phyloP scores from a whole-genome alignment of 2,113 vertebrate genomes.

The Acrocephalus arundinaceus region DNA sequence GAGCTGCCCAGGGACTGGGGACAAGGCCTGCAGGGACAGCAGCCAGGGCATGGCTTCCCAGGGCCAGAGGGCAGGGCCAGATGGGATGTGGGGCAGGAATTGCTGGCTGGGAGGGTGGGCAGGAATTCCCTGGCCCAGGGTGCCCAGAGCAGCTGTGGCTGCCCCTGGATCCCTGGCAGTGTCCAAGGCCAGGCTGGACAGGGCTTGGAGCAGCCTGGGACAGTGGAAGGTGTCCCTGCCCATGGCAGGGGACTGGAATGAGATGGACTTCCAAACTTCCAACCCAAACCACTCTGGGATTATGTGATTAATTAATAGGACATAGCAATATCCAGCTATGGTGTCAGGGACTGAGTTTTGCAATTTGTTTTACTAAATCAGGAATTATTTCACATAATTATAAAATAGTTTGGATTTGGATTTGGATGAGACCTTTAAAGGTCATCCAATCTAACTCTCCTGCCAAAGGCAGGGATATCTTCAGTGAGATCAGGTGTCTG shows the following conservation, averaged over 20 bases:
- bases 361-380: not conserved
- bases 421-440: not conserved
- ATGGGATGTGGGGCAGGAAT: no score
- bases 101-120: not conserved
- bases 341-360: not conserved
- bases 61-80: no score
- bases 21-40: no score
- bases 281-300: not conserved
- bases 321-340: not conserved
- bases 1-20: no score
- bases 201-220: not conserved
- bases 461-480: not conserved
- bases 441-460: not conserved
- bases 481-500: not conserved
- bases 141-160: not conserved
- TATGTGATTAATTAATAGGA: not conserved
- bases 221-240: not conserved
- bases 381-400: not conserved
- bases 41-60: no score
- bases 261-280: not conserved
- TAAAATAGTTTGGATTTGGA: not conserved
- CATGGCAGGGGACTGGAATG: not conserved
- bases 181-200: accelerated
- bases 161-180: not conserved
- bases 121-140: not conserved